Evolutionary conservation across 2,797 vertebrate genomes (phyloP).

Genomic region (Otolemur crassicaudatus): DNA sequence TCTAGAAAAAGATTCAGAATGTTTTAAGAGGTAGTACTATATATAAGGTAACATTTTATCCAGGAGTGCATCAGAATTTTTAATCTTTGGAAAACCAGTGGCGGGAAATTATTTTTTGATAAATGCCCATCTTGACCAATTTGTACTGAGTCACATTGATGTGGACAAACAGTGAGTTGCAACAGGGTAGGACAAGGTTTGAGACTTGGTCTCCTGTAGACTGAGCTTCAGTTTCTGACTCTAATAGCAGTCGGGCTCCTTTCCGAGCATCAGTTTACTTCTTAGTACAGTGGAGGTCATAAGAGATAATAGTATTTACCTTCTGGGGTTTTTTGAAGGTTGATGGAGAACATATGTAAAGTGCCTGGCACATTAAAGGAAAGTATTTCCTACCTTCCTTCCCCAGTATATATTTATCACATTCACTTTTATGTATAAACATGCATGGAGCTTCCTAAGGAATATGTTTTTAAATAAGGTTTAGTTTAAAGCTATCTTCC

Average conservation of each 20-base stretch:
- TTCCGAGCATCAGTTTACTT: not conserved
- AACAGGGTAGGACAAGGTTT: not conserved
- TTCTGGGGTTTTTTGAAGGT: not conserved
- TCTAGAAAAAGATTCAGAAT: not conserved
- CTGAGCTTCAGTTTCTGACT: not conserved
- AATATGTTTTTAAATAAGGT: not conserved
- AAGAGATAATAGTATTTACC: not conserved
- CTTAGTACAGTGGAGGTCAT: not conserved
- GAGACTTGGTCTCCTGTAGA: not conserved
- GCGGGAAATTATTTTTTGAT: not conserved
- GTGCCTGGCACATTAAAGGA: not conserved
- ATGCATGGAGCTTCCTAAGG: not conserved
- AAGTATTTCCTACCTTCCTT: not conserved
- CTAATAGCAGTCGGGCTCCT: not conserved
- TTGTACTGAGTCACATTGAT: not conserved
- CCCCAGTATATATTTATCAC: conserved; percentile 1
- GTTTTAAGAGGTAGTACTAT: not conserved
- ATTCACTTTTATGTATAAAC: not conserved
- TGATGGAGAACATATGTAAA: not conserved
- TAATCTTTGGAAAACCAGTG: not conserved
- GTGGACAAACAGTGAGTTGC: not conserved
- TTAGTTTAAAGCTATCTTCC: not conserved
- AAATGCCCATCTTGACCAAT: not conserved
- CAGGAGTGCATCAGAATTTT: not conserved
- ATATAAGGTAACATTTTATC: not conserved